Base-by-base conservation (phyloP, 2,797 vertebrate species). In the Bradypus variegatus region DNA sequence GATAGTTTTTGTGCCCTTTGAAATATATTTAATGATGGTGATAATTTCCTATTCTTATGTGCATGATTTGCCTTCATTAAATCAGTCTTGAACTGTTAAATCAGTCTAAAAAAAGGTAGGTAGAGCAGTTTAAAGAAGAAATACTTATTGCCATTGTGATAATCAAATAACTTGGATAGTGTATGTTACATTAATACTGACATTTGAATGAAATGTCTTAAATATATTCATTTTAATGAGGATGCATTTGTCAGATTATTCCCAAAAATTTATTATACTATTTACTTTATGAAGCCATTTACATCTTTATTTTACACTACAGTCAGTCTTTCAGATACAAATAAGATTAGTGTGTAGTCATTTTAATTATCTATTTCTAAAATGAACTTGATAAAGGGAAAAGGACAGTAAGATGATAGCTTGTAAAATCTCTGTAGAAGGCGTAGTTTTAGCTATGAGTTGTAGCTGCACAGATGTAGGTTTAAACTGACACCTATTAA, bases 331-430 rank as follows among this genome's bases (percentile, higher is more conserved):
- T 79, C 53, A 80, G 25, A 80, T 87, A 50, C 64, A 92, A 84
- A 48, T 45, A 76, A 79, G 31, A 64, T 89, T 83, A 69, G 25
- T 50, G 1, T 88, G 9, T 69, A 36, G n/a, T 93, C 73, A 72
- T 87, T 89, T 77, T 80, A 86, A 29, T 80, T 83, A 58, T 86
- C 21, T 91, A 11, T 78, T 93, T 93, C 62, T 91, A 88, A 93
- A 75, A 70, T 60, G 6, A 88, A 70, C 45, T 93, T 75, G 18
- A 58, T 62, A 83, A 72, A 76, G 33, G 41, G n/a, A 86, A 90
- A 85, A 36, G 33, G 14, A 50, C 36, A 67, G 62, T 70, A 88
- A 48, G 41, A 73, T 91, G 33, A 65, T 64, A 75, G 62, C 92
- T 64, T 60, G 1, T 70, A 70, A 85, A 85, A 88, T 70, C 15